Percentiles rank a stretch among this genome's conserved stretches.
Evolutionary conservation across 37 sponge, comb jelly and placozoan species (phyloP).

Genomic region (Haliclona indistincta): DNA sequence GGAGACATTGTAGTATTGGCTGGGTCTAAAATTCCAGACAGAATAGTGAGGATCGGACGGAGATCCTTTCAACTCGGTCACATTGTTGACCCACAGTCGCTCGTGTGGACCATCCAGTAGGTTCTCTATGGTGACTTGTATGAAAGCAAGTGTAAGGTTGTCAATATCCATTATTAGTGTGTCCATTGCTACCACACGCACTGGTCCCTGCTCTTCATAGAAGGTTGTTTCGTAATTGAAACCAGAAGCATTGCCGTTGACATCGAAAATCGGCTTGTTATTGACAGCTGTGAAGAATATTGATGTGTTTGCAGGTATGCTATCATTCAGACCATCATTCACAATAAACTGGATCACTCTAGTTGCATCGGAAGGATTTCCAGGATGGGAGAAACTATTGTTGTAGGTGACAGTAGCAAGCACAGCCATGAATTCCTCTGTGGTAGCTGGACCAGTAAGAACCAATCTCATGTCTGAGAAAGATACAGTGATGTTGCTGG

Average conservation of each 20-base stretch:
- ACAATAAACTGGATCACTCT: constrained; percentile 69
- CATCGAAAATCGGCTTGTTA: constrained; percentile 79
- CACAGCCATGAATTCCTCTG: constrained; percentile 58
- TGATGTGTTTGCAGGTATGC: constrained; percentile 59
- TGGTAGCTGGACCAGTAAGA: constrained; percentile 73
- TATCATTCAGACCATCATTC: constrained; percentile 68
- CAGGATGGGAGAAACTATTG: constrained; percentile 64
- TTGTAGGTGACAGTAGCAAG: constrained; percentile 70
- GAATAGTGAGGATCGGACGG: constrained; percentile 43
- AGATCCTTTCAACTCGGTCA: constrained; percentile 33
- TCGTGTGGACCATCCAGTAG: constrained; percentile 62
- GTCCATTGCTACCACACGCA: constrained; percentile 39
- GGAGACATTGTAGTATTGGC: constrained; percentile 60
- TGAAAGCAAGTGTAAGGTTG: constrained; percentile 62
- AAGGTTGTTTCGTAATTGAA: constrained; percentile 37
- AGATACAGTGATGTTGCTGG: constrained; percentile 34
- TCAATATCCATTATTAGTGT: constrained; percentile 73
- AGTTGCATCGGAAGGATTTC: constrained; percentile 46
- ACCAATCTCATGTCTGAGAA: constrained; percentile 35
- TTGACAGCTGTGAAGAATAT: constrained; percentile 73
- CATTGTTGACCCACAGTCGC: constrained; percentile 54
- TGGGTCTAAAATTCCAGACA: constrained; percentile 56
- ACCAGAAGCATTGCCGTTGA: constrained; percentile 73
- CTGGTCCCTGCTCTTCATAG: constrained; percentile 74
- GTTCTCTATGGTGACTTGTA: constrained; percentile 55